Percentiles rank a stretch among this genome's conserved stretches.
Conservation (phyloP, 2,888 invertebrate genomes). For the Synanthedon vespiformis region DNA sequence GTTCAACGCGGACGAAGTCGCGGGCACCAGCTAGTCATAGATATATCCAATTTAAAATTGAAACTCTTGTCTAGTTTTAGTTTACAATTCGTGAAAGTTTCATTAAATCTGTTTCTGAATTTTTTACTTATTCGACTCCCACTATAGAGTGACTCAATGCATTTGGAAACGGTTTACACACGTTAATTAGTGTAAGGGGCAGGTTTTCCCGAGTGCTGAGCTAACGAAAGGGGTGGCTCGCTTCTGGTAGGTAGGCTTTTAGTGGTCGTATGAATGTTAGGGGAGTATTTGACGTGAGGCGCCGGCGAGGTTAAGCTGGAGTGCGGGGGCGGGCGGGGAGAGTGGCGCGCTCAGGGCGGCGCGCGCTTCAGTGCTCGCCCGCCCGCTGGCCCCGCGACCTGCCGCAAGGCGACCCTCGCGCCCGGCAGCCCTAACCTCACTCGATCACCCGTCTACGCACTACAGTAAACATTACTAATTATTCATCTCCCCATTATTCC, state of each 20-base stretch:
- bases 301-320: constrained; percentile 11
- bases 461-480: constrained; percentile 33
- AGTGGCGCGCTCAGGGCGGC: constrained; percentile 34
- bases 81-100: no score
- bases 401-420: constrained; percentile 40
- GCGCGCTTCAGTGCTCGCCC: constrained; percentile 64
- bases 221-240: constrained; percentile 13
- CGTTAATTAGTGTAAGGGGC: neutral
- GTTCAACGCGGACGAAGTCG: no score
- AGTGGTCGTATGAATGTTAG: neutral
- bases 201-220: neutral
- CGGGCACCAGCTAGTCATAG: no score
- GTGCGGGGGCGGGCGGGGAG: constrained; percentile 26
- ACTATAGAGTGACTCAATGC: no score
- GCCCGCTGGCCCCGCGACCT: constrained; percentile 53
- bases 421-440: constrained; percentile 47
- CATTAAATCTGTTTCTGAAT: no score
- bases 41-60: no score
- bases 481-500: neutral
- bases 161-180: no score
- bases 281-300: constrained; percentile 10
- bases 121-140: no score
- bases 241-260: constrained; percentile 9
- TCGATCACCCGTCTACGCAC: constrained; percentile 29
- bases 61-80: no score